Conservation (phyloP, 2,888 invertebrate species). For the Amblyjoppa fuscipennis region DNA sequence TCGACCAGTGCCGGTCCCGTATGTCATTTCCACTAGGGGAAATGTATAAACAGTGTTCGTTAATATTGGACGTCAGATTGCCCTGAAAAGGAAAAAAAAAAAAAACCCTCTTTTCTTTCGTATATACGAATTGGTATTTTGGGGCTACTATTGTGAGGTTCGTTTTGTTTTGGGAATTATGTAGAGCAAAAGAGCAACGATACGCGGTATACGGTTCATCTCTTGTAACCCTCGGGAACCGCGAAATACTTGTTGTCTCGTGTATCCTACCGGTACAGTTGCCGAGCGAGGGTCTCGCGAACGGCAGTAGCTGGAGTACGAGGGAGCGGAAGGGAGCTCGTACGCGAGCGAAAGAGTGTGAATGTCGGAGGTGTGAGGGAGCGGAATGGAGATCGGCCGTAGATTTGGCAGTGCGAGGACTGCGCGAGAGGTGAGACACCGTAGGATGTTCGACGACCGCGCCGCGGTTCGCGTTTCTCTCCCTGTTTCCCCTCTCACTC, state of each 20-base stretch:
- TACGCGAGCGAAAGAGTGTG: slow-evolving; percentile 66
- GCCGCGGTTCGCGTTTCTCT: slow-evolving; percentile 48
- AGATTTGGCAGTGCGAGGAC: slow-evolving; percentile 64
- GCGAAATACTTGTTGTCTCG: neutral
- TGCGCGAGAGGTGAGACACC: slow-evolving; percentile 63
- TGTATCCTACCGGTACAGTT: slow-evolving; percentile 4
- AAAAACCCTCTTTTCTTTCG: too few relatives aligned
- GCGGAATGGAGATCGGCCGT: slow-evolving; percentile 64
- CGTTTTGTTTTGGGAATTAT: too few relatives aligned
- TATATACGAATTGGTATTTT: too few relatives aligned
- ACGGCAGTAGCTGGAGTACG: slow-evolving; percentile 21
- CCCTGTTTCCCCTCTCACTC: slow-evolving; percentile 32
- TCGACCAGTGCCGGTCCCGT: too few relatives aligned
- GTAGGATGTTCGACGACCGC: slow-evolving; percentile 71
- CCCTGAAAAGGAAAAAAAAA: too few relatives aligned
- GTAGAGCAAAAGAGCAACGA: too few relatives aligned
- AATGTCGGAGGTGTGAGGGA: slow-evolving; percentile 61
- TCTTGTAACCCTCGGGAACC: neutral
- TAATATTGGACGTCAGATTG: too few relatives aligned
- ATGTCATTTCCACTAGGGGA: too few relatives aligned
- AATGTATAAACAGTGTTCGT: too few relatives aligned
- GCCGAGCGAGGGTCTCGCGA: slow-evolving; percentile 17
- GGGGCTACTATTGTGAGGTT: too few relatives aligned
- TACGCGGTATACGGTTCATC: neutral
- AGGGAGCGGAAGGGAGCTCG: slow-evolving; percentile 62